phyloP scores from a whole-genome alignment of 2,888 invertebrate species.

The Morpho deidamia region DNA sequence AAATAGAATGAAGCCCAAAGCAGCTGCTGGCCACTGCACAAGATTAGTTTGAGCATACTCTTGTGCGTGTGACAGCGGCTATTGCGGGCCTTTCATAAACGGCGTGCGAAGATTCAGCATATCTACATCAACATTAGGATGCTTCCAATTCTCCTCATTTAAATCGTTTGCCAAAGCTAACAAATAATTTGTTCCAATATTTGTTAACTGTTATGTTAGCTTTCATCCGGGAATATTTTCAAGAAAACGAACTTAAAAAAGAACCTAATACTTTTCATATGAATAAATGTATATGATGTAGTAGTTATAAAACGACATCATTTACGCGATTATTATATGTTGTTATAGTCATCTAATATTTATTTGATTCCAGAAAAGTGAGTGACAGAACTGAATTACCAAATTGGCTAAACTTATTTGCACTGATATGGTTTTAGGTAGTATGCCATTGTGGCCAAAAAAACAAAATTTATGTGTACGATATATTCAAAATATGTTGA shows the following conservation, averaged over 20 bases:
- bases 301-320: too few species aligned
- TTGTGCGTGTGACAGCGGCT: conserved; percentile 99
- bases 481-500: neutral
- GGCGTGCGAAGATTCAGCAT: conserved; percentile 40
- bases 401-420: neutral
- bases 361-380: conserved; percentile 7
- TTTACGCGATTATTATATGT: too few species aligned
- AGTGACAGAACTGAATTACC: conserved; percentile 1
- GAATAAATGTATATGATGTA: too few species aligned
- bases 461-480: neutral
- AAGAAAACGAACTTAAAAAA: neutral
- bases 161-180: neutral
- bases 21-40: conserved; percentile 99
- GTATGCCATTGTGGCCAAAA: neutral
- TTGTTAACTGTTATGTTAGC: too few species aligned
- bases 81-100: conserved; percentile 88
- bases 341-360: too few species aligned
- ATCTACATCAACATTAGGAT: neutral
- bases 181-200: neutral
- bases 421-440: neutral
- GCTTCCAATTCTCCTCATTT: neutral
- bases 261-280: too few species aligned
- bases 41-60: conserved; percentile 93
- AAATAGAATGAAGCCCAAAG: conserved; percentile 84
- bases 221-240: too few species aligned